Conservation (phyloP, 1,140 invertebrate species). For the Platyscapa corneri region DNA sequence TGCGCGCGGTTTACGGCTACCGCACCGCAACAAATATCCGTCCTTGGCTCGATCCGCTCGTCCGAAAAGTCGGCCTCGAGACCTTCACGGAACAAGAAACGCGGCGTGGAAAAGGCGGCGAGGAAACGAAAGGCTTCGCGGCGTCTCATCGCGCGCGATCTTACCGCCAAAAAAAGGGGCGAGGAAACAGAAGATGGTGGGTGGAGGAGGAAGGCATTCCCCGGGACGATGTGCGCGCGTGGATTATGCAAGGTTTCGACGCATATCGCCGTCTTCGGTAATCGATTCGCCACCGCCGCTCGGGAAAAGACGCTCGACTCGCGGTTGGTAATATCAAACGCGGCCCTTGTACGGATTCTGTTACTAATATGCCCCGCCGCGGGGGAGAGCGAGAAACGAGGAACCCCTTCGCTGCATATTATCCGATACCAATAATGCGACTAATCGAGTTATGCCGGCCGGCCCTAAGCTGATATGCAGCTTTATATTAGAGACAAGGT, state of each 20-base stretch:
- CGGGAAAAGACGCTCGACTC: conserved; percentile 49
- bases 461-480: conserved; percentile 73
- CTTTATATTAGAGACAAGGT: conserved; percentile 65
- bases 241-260: conserved; percentile 46
- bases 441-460: conserved; percentile 70
- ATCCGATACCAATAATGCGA: conserved; percentile 76
- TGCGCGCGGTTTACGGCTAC: background rate
- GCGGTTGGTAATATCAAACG: conserved; percentile 74
- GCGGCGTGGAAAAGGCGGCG: background rate
- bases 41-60: too few species aligned
- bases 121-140: background rate
- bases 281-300: conserved; percentile 10
- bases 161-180: background rate
- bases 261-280: conserved; percentile 23
- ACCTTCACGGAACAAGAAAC: background rate
- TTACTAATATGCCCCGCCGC: conserved; percentile 71
- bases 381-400: background rate
- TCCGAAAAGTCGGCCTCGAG: background rate
- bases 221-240: background rate
- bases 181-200: background rate
- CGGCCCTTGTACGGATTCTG: conserved; percentile 72
- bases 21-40: background rate
- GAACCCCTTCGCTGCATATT: conserved; percentile 73
- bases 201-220: background rate
- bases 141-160: background rate